phyloP scores from a whole-genome alignment of 2,797 vertebrate species.

The Malacoctenus gilli region DNA sequence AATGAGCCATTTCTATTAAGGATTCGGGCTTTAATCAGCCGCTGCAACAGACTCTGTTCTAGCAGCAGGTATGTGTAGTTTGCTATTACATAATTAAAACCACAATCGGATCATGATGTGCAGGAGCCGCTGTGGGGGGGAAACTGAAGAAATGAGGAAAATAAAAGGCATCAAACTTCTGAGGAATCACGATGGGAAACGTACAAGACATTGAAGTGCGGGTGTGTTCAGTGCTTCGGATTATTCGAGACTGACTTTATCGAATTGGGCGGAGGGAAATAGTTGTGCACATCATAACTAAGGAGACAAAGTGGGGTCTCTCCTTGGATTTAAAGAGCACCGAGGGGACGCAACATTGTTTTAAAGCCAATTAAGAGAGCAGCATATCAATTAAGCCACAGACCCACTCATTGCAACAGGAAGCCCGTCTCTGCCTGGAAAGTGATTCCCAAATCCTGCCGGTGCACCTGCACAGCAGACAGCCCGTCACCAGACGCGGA shows the following conservation, averaged over 20 bases:
- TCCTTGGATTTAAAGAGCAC: neutral
- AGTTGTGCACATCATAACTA: constrained; percentile 42
- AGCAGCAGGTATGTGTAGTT: neutral
- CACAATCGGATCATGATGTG: constrained; percentile 13
- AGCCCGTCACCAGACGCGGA: constrained; percentile 10
- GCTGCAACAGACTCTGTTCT: constrained; percentile 12
- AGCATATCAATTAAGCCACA: constrained; percentile 13
- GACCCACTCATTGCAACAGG: neutral
- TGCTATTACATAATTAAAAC: constrained; percentile 40
- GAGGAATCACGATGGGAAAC: neutral
- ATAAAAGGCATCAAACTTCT: constrained; percentile 15
- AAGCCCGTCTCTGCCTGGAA: constrained; percentile 16
- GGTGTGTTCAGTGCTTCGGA: constrained; percentile 2
- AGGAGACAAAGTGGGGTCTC: constrained; percentile 28
- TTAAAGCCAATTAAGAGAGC: constrained; percentile 17
- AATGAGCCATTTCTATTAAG: constrained; percentile 23
- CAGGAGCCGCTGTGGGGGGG: constrained; percentile 4
- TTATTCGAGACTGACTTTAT: constrained; percentile 33
- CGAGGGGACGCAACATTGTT: neutral
- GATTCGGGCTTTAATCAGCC: too few relatives aligned
- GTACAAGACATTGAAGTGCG: neutral
- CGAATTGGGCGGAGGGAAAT: constrained; percentile 27
- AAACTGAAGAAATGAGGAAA: neutral
- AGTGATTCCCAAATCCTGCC: constrained; percentile 52
- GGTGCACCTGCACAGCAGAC: constrained; percentile 35